Percentiles rank a stretch among this genome's conserved stretches.
phyloP scores from a whole-genome alignment of 2,113 vertebrate genomes.

The Notechis scutatus region DNA sequence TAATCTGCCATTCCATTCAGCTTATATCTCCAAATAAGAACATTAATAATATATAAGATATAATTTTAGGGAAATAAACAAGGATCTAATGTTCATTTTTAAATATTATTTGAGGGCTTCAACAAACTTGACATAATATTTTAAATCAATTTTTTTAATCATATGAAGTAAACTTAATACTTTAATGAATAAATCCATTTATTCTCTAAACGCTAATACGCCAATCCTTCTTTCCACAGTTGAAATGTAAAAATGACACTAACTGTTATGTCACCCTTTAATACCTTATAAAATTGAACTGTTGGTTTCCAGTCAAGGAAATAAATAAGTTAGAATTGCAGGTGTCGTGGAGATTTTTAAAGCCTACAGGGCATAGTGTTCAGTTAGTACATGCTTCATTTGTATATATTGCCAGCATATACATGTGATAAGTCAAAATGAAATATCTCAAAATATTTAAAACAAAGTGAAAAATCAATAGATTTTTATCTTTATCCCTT shows the following conservation, averaged over 20 bases:
- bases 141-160: neutral
- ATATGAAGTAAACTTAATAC: neutral
- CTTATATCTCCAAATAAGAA: neutral
- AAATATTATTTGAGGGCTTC: neutral
- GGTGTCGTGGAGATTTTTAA: neutral
- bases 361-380: neutral
- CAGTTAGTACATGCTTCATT: neutral
- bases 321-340: neutral
- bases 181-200: neutral
- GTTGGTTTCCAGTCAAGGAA: neutral
- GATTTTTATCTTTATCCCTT: neutral
- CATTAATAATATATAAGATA: neutral
- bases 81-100: neutral
- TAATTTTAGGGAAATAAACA: neutral
- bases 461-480: neutral
- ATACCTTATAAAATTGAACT: neutral
- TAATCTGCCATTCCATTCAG: neutral
- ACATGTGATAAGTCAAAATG: neutral
- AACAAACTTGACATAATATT: neutral
- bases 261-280: neutral
- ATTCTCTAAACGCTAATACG: neutral
- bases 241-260: neutral
- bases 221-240: neutral
- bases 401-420: neutral
- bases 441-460: neutral